phyloP scores from a whole-genome alignment of 2,797 vertebrate genomes.

The Bucorvus abyssinicus region DNA sequence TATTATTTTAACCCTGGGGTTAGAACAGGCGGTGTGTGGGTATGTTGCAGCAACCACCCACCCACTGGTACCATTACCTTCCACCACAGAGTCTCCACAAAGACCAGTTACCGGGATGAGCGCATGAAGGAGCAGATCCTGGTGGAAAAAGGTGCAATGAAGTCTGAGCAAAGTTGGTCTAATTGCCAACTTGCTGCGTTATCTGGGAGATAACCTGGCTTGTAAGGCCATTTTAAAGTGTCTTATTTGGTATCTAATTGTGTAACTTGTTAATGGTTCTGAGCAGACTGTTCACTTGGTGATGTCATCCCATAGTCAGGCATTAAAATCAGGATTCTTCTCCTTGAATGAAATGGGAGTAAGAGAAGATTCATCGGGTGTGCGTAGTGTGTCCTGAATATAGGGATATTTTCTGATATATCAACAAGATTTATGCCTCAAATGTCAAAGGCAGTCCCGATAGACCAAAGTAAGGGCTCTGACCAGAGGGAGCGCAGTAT shows the following conservation, averaged over 20 bases:
- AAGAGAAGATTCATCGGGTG: background rate
- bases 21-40: accelerated
- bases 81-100: background rate
- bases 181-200: background rate
- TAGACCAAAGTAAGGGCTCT: background rate
- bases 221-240: background rate
- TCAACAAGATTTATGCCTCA: background rate
- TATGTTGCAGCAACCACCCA: background rate
- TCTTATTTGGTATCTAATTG: background rate
- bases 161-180: background rate
- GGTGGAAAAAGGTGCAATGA: background rate
- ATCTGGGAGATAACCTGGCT: accelerated
- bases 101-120: background rate
- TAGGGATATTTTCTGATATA: background rate
- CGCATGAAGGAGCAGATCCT: accelerated
- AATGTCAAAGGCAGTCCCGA: background rate
- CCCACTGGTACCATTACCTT: accelerated
- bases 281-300: background rate
- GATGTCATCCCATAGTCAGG: background rate
- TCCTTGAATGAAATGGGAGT: background rate
- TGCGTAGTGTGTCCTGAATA: background rate
- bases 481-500: background rate
- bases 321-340: background rate
- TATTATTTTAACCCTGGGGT: background rate
- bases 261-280: background rate